phyloP scores from a whole-genome alignment of 2,888 invertebrate genomes.

The Amblyjoppa fuscipennis region DNA sequence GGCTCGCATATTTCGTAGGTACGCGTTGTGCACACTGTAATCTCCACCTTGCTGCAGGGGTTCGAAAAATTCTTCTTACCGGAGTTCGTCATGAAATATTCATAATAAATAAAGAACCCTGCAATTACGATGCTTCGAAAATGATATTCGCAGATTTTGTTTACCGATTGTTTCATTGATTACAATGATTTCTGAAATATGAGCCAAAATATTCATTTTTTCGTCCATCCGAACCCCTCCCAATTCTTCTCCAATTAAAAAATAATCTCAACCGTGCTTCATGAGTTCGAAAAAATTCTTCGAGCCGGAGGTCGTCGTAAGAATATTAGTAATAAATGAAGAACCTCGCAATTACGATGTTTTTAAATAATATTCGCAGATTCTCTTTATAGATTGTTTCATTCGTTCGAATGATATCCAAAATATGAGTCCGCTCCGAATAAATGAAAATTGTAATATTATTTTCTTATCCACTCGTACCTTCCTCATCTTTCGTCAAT shows the following conservation, averaged over 20 bases:
- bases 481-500: no score
- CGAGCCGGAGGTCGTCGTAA: background rate
- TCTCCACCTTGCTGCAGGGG: constrained; percentile 5
- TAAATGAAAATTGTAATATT: no score
- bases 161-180: no score
- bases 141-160: background rate
- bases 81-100: constrained; percentile 14
- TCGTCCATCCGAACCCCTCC: no score
- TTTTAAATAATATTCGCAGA: background rate
- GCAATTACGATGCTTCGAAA: background rate
- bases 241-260: no score
- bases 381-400: background rate
- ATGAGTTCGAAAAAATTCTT: constrained; percentile 1
- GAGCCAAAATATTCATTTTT: no score
- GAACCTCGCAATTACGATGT: background rate
- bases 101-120: constrained; percentile 16
- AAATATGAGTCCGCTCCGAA: no score
- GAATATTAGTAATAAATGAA: constrained; percentile 19
- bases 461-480: no score
- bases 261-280: background rate
- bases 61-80: constrained; percentile 1
- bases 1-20: constrained; percentile 28
- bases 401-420: background rate
- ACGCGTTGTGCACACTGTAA: constrained; percentile 49
- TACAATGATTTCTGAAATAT: background rate